Percentiles rank a stretch among this genome's conserved stretches.
phyloP scores from a whole-genome alignment of 2,797 vertebrate genomes.

The Cossypha polioptera region DNA sequence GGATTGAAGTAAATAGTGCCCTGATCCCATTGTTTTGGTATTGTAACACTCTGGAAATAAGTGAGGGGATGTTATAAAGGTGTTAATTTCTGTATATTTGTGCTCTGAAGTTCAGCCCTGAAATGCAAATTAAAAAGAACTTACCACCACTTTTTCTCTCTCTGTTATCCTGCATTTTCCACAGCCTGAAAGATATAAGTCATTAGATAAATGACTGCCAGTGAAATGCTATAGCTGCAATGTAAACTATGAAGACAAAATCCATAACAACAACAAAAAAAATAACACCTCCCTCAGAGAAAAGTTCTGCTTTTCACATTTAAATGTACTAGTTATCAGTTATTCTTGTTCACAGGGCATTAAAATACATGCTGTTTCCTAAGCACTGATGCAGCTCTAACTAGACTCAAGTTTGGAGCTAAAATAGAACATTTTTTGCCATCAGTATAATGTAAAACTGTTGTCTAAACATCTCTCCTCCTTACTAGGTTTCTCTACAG shows the following conservation, averaged over 20 bases:
- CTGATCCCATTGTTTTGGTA: not conserved
- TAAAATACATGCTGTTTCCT: slow-evolving; percentile 69
- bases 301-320: slow-evolving; percentile 74
- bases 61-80: not conserved
- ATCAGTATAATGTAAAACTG: slow-evolving; percentile 65
- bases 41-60: slow-evolving; percentile 18
- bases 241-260: slow-evolving; percentile 65
- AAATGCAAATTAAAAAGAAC: slow-evolving; percentile 47
- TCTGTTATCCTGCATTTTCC: slow-evolving; percentile 2
- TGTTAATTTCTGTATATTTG: slow-evolving; percentile 30
- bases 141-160: not conserved
- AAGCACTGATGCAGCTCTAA: slow-evolving; percentile 58
- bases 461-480: slow-evolving; percentile 47
- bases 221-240: slow-evolving; percentile 51
- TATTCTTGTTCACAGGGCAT: slow-evolving; percentile 67
- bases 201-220: slow-evolving; percentile 58
- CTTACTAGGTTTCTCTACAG: slow-evolving; percentile 44
- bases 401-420: slow-evolving; percentile 60
- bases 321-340: slow-evolving; percentile 71
- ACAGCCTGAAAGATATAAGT: slow-evolving; percentile 50
- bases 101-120: slow-evolving; percentile 39
- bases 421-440: slow-evolving; percentile 67
- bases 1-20: not conserved
- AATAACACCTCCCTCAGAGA: slow-evolving; percentile 1
- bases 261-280: slow-evolving; percentile 46